phyloP scores from a whole-genome alignment of 2,113 vertebrate genomes.

The Aramus guarauna region DNA sequence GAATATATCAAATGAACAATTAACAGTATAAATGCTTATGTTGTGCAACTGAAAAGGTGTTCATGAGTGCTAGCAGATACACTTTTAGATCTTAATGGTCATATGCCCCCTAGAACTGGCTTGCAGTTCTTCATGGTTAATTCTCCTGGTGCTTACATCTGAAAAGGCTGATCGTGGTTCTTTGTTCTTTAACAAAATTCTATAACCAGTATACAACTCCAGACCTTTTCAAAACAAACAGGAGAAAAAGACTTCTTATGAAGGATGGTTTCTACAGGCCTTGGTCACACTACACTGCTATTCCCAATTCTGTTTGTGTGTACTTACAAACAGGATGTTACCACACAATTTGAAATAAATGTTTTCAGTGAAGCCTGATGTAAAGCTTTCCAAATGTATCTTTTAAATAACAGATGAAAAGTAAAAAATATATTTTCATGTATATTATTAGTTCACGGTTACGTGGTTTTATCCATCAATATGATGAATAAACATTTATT shows the following conservation, averaged over 20 bases:
- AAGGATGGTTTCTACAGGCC: background rate
- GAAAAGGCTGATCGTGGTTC: background rate
- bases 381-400: background rate
- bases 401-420: conserved; percentile 45
- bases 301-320: background rate
- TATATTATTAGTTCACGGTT: conserved; percentile 28
- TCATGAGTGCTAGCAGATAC: background rate
- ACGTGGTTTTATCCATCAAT: conserved; percentile 64
- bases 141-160: background rate
- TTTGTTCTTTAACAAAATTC: background rate
- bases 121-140: background rate
- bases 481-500: conserved; percentile 60
- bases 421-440: conserved; percentile 13
- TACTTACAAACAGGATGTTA: background rate
- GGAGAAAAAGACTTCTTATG: background rate
- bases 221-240: background rate
- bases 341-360: background rate
- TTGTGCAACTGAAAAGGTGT: background rate
- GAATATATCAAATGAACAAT: background rate
- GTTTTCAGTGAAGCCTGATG: conserved; percentile 9
- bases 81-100: background rate
- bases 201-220: background rate
- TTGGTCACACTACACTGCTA: background rate
- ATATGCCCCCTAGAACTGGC: background rate
- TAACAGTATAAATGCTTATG: background rate